Evolutionary conservation across 2,797 vertebrate genomes (phyloP).

Genomic region (Enteromius mattozi): DNA sequence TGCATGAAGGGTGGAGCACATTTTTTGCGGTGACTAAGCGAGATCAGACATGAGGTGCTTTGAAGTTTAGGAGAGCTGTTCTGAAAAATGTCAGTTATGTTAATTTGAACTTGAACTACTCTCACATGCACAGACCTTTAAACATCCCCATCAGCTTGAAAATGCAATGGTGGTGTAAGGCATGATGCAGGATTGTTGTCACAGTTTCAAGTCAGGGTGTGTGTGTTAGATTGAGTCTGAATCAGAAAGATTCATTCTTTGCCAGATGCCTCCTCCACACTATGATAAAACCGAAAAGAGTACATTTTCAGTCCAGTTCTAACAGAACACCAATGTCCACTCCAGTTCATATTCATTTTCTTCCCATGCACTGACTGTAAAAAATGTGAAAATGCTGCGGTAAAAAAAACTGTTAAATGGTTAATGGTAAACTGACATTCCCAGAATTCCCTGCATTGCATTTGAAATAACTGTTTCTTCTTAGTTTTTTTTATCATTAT

Average conservation of each 20-base stretch:
- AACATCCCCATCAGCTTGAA: neutral
- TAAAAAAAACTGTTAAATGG: no score
- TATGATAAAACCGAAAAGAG: neutral
- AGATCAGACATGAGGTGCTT: neutral
- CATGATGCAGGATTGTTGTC: neutral
- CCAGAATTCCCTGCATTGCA: no score
- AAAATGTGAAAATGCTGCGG: no score
- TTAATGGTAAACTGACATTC: no score
- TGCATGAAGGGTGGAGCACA: neutral
- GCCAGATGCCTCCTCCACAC: neutral
- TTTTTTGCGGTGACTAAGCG: neutral
- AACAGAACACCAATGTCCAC: neutral
- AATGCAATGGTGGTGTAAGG: neutral
- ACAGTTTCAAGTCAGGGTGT: neutral
- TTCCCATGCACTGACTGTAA: neutral
- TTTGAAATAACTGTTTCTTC: no score
- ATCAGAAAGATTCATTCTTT: conserved; percentile 13
- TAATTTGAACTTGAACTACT: neutral
- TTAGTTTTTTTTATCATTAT: no score
- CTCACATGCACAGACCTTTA: neutral
- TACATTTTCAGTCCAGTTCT: neutral
- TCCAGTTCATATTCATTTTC: neutral
- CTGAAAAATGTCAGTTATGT: neutral
- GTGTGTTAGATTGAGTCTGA: conserved; percentile 6
- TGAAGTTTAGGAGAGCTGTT: neutral